Percentiles rank a stretch among this genome's conserved stretches.
These are phyloP conservation scores for Dendrophyllia cribrosa DNA, from an alignment of 64 coral and sea anemone genomes.

Conservation along the genomic window DNA sequence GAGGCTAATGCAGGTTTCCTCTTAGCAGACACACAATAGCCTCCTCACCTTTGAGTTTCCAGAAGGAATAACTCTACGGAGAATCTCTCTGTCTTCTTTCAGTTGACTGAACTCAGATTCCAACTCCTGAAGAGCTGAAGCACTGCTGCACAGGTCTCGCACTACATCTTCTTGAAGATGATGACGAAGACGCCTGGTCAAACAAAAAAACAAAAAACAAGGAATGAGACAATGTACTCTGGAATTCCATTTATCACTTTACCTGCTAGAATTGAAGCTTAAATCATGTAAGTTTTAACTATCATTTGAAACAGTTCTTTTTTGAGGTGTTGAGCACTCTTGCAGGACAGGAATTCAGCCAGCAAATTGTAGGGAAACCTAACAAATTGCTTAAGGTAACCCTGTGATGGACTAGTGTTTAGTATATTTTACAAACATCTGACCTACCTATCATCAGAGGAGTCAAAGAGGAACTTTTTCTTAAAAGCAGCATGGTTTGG, in stretches of 20 bases:
- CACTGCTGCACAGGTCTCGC: constrained; percentile 89
- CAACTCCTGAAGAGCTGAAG: constrained; percentile 82
- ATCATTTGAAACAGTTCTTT: too few species aligned
- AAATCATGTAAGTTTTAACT: too few species aligned
- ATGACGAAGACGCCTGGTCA: constrained; percentile 73
- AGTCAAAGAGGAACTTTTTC: constrained; percentile 95
- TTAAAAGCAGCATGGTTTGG: constrained; percentile 91
- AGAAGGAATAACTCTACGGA: constrained; percentile 88
- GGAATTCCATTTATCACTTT: too few species aligned
- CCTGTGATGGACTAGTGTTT: too few species aligned
- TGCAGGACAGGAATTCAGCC: too few species aligned
- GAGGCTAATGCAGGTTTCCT: not conserved
- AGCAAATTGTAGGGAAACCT: too few species aligned
- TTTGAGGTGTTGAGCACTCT: too few species aligned
- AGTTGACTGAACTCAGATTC: constrained; percentile 85
- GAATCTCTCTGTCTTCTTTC: constrained; percentile 85
- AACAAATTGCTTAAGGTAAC: too few species aligned
- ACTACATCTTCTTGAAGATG: constrained; percentile 96
- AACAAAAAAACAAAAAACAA: not conserved
- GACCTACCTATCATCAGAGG: constrained; percentile 84
- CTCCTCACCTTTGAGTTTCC: constrained; percentile 84
- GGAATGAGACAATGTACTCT: too few species aligned
- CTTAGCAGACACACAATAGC: not conserved
- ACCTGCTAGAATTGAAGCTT: too few species aligned
- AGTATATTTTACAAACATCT: not conserved